phyloP scores from a whole-genome alignment of 2,888 invertebrate genomes.

The Oithona nana region DNA sequence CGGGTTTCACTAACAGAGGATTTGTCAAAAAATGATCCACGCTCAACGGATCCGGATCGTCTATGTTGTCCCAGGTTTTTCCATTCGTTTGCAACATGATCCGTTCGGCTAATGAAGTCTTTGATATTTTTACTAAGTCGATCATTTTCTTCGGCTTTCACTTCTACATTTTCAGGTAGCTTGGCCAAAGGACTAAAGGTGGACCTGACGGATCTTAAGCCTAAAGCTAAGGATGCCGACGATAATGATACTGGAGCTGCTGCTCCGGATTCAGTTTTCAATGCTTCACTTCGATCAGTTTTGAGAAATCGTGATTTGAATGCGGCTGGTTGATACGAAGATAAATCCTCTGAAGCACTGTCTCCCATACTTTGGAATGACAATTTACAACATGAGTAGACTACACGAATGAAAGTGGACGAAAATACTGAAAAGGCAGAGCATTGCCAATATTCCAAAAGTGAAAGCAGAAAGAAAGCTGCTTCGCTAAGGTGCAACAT shows the following conservation, averaged over 20 bases:
- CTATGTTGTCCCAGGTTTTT: slow-evolving; percentile 38
- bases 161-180: not conserved
- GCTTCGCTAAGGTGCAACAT: too few relatives aligned
- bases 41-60: not conserved
- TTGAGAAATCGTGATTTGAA: not conserved
- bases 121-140: slow-evolving; percentile 49
- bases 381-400: not conserved
- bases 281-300: not conserved
- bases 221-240: not conserved
- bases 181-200: not conserved
- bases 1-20: not conserved
- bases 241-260: not conserved
- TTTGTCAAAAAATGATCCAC: not conserved
- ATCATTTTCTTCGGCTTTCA: not conserved
- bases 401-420: not conserved
- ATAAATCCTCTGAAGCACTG: not conserved
- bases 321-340: not conserved
- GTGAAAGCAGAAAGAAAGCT: not conserved
- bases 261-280: not conserved
- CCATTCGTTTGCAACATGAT: slow-evolving; percentile 78
- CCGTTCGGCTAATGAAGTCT: slow-evolving; percentile 57
- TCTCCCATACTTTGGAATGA: not conserved
- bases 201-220: not conserved
- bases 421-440: not conserved
- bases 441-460: not conserved